phyloP scores from a whole-genome alignment of 2,113 vertebrate species.

The Paraplagusia blochii region DNA sequence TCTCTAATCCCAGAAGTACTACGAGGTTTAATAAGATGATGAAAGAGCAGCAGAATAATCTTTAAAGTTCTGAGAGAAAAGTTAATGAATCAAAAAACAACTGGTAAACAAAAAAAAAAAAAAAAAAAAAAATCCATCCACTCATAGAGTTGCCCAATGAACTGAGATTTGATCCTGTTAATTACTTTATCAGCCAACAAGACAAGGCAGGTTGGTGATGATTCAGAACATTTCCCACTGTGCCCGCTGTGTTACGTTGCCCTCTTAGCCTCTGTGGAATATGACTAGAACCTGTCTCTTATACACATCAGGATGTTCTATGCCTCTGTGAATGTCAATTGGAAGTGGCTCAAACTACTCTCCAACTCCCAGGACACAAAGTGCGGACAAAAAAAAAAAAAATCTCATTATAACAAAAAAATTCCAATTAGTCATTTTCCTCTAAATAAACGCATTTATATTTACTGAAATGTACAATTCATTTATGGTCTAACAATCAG shows the following conservation, averaged over 20 bases:
- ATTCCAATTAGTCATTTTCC: neutral
- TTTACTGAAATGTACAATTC: slow-evolving; percentile 2
- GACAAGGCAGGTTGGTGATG: slow-evolving; percentile 13
- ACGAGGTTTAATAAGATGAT: no score
- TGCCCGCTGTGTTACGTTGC: neutral
- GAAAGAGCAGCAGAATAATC: no score
- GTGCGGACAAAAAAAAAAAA: no score
- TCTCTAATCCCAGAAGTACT: no score
- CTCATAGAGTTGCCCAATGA: slow-evolving; percentile 15
- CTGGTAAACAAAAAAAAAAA: neutral
- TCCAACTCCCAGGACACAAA: no score
- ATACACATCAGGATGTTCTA: no score
- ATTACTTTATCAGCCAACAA: slow-evolving; percentile 3
- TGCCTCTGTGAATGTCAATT: no score
- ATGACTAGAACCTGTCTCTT: no score
- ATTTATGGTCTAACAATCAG: slow-evolving; percentile 21
- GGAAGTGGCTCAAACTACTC: no score
- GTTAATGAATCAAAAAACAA: no score
- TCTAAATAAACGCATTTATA: neutral
- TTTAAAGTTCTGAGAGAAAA: no score
- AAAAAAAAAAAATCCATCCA: neutral
- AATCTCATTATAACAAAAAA: no score
- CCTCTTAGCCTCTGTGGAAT: slow-evolving; percentile 1
- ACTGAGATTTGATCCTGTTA: slow-evolving; percentile 8
- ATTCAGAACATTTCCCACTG: slow-evolving; percentile 11